A percentile compares a stretch with the other conserved stretches of the same genome.
Conservation (phyloP, 2,888 invertebrate genomes). For the Xanthorhoe spadicearia region DNA sequence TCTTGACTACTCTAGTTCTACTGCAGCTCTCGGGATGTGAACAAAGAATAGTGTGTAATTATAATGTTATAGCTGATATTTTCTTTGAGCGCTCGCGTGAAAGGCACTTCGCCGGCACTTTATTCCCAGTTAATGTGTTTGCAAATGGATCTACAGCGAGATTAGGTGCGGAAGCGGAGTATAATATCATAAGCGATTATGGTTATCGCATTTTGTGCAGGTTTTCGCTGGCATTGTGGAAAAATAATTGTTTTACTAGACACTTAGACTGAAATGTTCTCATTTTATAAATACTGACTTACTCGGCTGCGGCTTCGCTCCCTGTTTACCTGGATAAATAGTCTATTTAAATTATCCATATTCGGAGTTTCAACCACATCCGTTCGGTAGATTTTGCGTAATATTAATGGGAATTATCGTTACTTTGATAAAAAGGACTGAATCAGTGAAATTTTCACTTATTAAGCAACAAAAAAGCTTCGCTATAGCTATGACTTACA, state of each 20-base stretch:
- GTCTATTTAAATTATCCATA: too few relatives aligned
- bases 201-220: slow-evolving; percentile 45
- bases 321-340: background rate
- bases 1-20: background rate
- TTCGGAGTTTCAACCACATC: too few relatives aligned
- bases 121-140: slow-evolving; percentile 47
- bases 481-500: too few relatives aligned
- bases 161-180: slow-evolving; percentile 46
- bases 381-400: too few relatives aligned
- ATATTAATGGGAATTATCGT: too few relatives aligned
- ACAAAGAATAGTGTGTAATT: slow-evolving; percentile 39
- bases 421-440: too few relatives aligned
- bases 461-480: too few relatives aligned
- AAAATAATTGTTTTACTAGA: slow-evolving; percentile 13
- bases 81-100: slow-evolving; percentile 37
- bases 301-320: too few relatives aligned
- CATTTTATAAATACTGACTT: background rate
- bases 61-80: slow-evolving; percentile 39
- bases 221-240: slow-evolving; percentile 19
- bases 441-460: too few relatives aligned
- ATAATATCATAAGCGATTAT: slow-evolving; percentile 47
- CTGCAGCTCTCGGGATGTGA: background rate
- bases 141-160: slow-evolving; percentile 47
- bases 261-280: background rate
- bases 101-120: slow-evolving; percentile 45